A percentile compares a stretch with the other conserved stretches of the same genome.
Conservation (phyloP, 2,113 vertebrate species). For the Butorides virescens region DNA sequence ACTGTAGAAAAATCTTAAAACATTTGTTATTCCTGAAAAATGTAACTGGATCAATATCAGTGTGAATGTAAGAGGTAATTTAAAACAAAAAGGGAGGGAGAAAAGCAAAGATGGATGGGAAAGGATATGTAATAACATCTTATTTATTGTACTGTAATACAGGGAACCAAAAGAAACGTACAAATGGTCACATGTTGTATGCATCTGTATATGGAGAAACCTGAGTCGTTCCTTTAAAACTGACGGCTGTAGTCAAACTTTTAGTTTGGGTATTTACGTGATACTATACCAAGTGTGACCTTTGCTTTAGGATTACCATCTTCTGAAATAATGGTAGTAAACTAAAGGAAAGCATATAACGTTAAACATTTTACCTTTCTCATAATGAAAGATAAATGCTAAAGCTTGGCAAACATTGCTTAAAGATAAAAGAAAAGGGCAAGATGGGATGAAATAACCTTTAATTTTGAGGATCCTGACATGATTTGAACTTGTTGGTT, state of each 20-base stretch:
- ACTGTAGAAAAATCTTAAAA: background rate
- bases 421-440: background rate
- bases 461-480: background rate
- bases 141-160: background rate
- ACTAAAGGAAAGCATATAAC: background rate
- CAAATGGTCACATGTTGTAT: background rate
- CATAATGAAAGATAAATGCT: constrained; percentile 22
- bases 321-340: background rate
- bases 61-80: background rate
- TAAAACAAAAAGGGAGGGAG: background rate
- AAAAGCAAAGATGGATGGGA: background rate
- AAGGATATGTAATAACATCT: background rate
- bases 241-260: background rate
- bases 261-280: background rate
- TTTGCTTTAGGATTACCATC: constrained; percentile 7
- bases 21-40: background rate
- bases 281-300: background rate
- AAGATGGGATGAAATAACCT: background rate
- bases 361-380: background rate
- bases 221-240: background rate
- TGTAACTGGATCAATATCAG: background rate
- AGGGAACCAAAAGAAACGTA: background rate
- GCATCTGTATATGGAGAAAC: background rate
- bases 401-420: background rate
- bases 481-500: background rate